Base-by-base conservation (phyloP, 2,888 invertebrate genomes). In the Schizotus pectinicornis region DNA sequence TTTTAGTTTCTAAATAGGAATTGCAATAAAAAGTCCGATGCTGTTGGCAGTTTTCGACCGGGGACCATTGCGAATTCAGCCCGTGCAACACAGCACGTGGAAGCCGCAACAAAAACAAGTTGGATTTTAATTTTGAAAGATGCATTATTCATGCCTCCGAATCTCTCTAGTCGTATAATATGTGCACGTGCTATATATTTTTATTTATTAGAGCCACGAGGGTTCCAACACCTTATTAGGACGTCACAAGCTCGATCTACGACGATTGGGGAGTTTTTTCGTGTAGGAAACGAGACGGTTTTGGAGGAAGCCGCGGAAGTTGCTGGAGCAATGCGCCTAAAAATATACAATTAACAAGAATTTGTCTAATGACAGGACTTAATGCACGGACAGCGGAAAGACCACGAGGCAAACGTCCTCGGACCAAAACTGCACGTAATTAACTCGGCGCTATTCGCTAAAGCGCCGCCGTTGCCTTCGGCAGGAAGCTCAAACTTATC, bases 141-240 rank as follows among this genome's bases (percentile, higher is more conserved):
- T 72, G 65, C 63, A 72, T 74, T 68, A 76, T 76, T 74, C 74
- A 76, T 73, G 56, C 63, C 48, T 60, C 68, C 70, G 64, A 71
- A 71, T 67, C 67, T 70, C 30, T 32, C 36, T 35, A 54, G 39
- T 45, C 38, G 46, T 56, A 59, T n/a, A n/a, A n/a, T 70, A 71
- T 69, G 70, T 69, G 66, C 72, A 71, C 70, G 71, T 67, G 72
- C 71, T 68, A 42, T 34, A 52, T 35, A 34, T 66, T 68, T 68
- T 66, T 61, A 56, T 58, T 49, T 47, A 54, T 53, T 56, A 56
- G 55, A 61, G 46, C 59, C 62, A 60, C 62, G 61, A 63, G 64
- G 61, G 62, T 58, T 55, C 52, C 49, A 50, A 30, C 45, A 12
- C 64, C 64, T 49, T 63, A 63, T 56, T 63, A 59, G 65, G 65